Base-by-base conservation (phyloP, 2,797 vertebrate genomes). In the Siniperca obscura region DNA sequence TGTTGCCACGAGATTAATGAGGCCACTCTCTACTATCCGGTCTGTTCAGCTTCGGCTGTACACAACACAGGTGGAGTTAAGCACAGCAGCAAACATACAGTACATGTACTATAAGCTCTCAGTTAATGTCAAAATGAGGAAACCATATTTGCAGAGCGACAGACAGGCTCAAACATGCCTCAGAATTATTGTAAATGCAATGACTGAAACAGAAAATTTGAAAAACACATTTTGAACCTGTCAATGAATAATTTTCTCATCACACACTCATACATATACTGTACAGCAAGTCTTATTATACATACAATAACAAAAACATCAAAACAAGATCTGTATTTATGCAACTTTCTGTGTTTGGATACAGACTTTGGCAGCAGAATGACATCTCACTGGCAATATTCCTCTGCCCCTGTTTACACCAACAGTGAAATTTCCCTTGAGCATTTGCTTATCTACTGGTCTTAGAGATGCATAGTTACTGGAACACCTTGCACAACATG, bases 351-450 rank as follows among this genome's bases (percentile, higher is more conserved):
- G 19, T 72, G n/a, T 84, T 82, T 71, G 34, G 59, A 68, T 59
- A 25, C 48, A 64, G 42, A 64, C 36, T 55, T 5, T 59, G 50
- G 36, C 59, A 64, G 34, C 67, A 46, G 22, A 74, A 40, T 30
- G 42, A 65, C 52, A 65, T 74, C 68, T 53, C 27, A 25, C 21
- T 0, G 9, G 34, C 25, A 72, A 44, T 80, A 73, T 60, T 66
- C 46, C 36, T 30, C 79, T 14, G 44, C 34, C 56, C 38, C 56
- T 72, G 67, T 87, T 88, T 78, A 70, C 70, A 74, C 14, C 56
- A 80, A 42, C 38, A 7, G 38, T 13, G 30, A 67, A 65, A 85
- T 84, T 85, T 83, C 70, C 79, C 76, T 5, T 7, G 46, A 82
- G 69, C 22, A 48, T 72, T 65, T 69, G 12, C 25, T 64, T 69